Conservation (phyloP, 2,113 vertebrate genomes). For the Mirza zaza region DNA sequence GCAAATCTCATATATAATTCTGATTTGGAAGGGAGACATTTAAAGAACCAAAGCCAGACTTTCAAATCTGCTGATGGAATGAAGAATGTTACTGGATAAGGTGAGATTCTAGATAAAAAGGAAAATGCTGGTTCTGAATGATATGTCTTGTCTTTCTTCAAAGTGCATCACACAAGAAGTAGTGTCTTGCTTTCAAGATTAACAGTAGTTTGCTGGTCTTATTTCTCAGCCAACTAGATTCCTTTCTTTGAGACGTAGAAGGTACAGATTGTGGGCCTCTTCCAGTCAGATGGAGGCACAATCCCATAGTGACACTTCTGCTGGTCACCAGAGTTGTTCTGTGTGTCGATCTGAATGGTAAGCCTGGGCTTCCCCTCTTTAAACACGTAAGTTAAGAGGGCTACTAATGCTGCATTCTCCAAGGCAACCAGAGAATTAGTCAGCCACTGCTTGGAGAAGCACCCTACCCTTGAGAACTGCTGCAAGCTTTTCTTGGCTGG, state of each 20-base stretch:
- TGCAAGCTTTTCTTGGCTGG: background rate
- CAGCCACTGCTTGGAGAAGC: background rate
- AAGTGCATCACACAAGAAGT: background rate
- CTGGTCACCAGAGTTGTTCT: background rate
- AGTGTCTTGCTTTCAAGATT: background rate
- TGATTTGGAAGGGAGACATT: constrained; percentile 29
- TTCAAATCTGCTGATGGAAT: background rate
- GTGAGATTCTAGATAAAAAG: background rate
- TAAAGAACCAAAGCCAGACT: constrained; percentile 43
- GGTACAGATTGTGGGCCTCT: background rate
- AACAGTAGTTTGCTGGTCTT: background rate
- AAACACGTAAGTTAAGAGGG: background rate
- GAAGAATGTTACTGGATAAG: constrained; percentile 8
- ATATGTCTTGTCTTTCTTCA: background rate
- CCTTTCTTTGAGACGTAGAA: background rate
- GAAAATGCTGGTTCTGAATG: background rate
- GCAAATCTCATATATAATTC: constrained; percentile 1
- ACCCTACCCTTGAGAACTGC: background rate
- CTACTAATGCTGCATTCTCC: background rate
- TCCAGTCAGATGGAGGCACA: background rate
- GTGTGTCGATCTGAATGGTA: background rate
- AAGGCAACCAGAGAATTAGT: background rate
- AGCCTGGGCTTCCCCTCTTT: background rate
- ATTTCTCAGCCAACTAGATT: background rate
- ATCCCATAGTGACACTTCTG: background rate